phyloP scores from a whole-genome alignment of 2,888 invertebrate species.

The Cremastinae sp. region DNA sequence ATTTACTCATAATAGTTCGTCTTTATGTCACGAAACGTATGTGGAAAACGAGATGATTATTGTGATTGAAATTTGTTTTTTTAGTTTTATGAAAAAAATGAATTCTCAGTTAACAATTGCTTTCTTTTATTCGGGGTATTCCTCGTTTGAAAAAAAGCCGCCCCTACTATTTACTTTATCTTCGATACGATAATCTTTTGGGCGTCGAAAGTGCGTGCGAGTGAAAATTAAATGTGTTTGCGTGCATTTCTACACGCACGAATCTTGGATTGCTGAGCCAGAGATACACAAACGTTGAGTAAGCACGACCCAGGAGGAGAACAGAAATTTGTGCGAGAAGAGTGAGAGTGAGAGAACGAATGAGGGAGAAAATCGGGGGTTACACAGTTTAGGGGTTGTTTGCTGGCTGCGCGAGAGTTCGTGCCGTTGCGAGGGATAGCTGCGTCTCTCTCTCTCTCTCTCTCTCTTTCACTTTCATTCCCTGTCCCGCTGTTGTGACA shows the following conservation, averaged over 20 bases:
- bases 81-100: background rate
- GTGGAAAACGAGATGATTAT: constrained; percentile 2
- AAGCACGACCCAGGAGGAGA: constrained; percentile 51
- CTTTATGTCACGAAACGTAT: constrained; percentile 37
- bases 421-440: constrained; percentile 67
- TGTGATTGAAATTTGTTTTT: background rate
- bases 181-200: constrained; percentile 43
- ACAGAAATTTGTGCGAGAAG: constrained; percentile 28
- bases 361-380: constrained; percentile 55
- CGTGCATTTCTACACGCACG: background rate
- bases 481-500: constrained; percentile 52
- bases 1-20: constrained; percentile 18
- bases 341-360: constrained; percentile 13
- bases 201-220: background rate
- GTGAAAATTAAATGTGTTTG: background rate
- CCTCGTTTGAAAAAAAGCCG: background rate
- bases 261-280: constrained; percentile 49
- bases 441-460: constrained; percentile 17
- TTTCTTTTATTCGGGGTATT: too few species aligned
- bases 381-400: constrained; percentile 70
- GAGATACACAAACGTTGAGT: constrained; percentile 66
- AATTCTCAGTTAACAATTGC: background rate
- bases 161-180: constrained; percentile 41
- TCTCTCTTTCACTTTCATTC: constrained; percentile 29
- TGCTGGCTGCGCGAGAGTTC: constrained; percentile 73